Base-by-base conservation (phyloP, 2,888 invertebrate genomes). In the Himalopsyche tibetana region DNA sequence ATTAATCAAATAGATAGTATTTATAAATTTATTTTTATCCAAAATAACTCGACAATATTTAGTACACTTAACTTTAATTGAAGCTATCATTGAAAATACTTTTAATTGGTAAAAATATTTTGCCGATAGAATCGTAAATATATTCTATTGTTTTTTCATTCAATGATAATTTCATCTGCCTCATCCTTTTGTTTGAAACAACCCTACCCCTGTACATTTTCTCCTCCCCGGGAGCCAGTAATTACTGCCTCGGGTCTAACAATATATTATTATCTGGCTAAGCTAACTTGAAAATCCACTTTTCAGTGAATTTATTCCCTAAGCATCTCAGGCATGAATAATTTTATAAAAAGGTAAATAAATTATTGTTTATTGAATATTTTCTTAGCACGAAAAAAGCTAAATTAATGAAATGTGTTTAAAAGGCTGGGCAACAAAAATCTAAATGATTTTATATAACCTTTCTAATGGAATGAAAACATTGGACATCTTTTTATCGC, bases 291-390 rank as follows among this genome's bases (percentile, higher is more conserved):
- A 63, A 63, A 63, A 63, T 63, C 19, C 19, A 28, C 63, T 63
- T 63, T 63, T 63, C 63, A 19, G 19, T 63, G 63, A 63, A 63
- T 63, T 63, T 63, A 63, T 63, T 63, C 63, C 63, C n/a, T 11
- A 63, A 63, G 63, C 19, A 63, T 63, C 63, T 19, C 28, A 19
- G 63, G 63, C 63, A 63, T 63, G 63, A 63, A 63, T 63, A 63
- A 63, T 63, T 63, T 63, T 28, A 63, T 63, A 63, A 63, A 63
- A 63, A 63, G 19, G 63, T 63, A 63, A 63, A 63, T 63, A 63
- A 63, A 63, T 63, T 63, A 63, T 63, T 63, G 63, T 63, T 63
- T 63, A 63, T 63, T 63, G 63, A 63, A 63, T 63, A 63, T 63
- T 28, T 63, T 63, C 28, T 28, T 28, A 63, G 28, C 63, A 19